Conservation (phyloP, 2,113 vertebrate genomes). For the Coracopsis vasa region DNA sequence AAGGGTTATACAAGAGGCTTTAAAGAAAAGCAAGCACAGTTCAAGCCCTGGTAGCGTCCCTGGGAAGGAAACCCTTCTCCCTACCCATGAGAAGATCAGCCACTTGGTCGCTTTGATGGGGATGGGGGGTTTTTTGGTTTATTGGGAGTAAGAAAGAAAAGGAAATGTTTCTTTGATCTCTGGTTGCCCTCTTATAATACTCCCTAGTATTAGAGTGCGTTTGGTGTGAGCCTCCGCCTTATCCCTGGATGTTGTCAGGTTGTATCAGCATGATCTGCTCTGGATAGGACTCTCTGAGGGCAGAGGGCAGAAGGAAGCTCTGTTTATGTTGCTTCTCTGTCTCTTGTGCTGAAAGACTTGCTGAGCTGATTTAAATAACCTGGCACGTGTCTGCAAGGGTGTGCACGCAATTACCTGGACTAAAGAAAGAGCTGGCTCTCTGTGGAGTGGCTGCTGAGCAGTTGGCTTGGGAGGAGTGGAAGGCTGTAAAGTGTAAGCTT, state of each 20-base stretch:
- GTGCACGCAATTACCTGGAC: background rate
- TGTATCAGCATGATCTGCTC: constrained; percentile 67
- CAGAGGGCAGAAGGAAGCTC: constrained; percentile 21
- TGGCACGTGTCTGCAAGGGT: background rate
- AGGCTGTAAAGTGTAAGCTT: background rate
- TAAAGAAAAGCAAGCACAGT: background rate
- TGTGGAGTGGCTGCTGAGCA: fast-evolving
- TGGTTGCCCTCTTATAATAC: constrained; percentile 40
- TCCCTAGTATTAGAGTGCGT: background rate
- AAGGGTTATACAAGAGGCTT: constrained; percentile 23
- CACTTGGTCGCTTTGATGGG: fast-evolving
- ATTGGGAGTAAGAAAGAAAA: background rate
- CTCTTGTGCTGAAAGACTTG: background rate
- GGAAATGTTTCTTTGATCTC: constrained; percentile 32
- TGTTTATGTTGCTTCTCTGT: constrained; percentile 27
- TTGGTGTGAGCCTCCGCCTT: constrained; percentile 53
- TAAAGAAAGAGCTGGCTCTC: background rate
- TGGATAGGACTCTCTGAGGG: constrained; percentile 60
- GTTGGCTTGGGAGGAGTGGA: background rate
- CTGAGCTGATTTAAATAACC: constrained; percentile 36
- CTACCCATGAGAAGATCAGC: fast-evolving
- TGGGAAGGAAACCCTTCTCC: background rate
- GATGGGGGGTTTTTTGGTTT: background rate
- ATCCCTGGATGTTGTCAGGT: constrained; percentile 65
- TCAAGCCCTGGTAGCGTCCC: background rate